Evolutionary conservation across 2,888 invertebrate genomes (phyloP), one percentile per base, ranked within the genome.

Genomic region (Sinotaia quadrata): DNA sequence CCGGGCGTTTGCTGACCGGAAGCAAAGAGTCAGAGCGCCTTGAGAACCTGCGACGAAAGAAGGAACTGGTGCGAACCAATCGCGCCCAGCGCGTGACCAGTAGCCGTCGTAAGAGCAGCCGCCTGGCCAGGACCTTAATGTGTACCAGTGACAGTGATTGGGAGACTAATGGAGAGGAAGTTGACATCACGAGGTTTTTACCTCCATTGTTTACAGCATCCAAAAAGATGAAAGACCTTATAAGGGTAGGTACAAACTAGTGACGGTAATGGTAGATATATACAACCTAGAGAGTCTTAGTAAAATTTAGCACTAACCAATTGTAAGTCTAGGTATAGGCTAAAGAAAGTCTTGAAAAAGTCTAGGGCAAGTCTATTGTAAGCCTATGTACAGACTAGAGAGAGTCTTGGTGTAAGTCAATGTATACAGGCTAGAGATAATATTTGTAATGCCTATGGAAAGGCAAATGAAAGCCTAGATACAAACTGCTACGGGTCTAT

Each of bases 231-330:
- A 89, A 90, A 54, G 90, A 91, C 74, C 87, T 91, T 29, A 91
- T 92, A 73, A 91, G 91, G 89, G 91, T 91, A 82, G 83, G 87
- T 49, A n/a, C n/a, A n/a, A n/a, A n/a, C n/a, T n/a, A n/a, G n/a
- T n/a, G n/a, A n/a, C n/a, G n/a, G n/a, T n/a, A n/a, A n/a, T n/a
- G n/a, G n/a, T n/a, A n/a, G n/a, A n/a, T n/a, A n/a, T n/a, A n/a
- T n/a, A n/a, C n/a, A n/a, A n/a, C n/a, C n/a, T n/a, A n/a, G n/a
- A n/a, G n/a, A n/a, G n/a, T n/a, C n/a, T n/a, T n/a, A n/a, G n/a
- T n/a, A n/a, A n/a, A n/a, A n/a, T n/a, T n/a, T n/a, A n/a, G n/a
- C n/a, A n/a, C n/a, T n/a, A n/a, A n/a, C n/a, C n/a, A n/a, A n/a
- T n/a, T n/a, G n/a, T n/a, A n/a, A n/a, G n/a, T n/a, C n/a, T n/a